Conservation (phyloP, 2,113 vertebrate genomes). For the Trichechus manatus region DNA sequence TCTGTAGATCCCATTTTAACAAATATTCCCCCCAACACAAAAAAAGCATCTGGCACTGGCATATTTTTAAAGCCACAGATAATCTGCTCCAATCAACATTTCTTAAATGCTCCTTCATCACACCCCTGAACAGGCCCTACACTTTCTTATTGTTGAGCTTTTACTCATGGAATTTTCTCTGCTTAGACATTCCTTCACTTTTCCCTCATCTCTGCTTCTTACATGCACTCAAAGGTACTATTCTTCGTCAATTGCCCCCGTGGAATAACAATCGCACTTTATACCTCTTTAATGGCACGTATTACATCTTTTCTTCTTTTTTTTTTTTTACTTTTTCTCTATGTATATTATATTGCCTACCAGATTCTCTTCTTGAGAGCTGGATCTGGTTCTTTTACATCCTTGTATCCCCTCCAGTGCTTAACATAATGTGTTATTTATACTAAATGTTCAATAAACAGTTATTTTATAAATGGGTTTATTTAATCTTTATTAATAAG, state of each 20-base stretch:
- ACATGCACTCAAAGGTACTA: not conserved
- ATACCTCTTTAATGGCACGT: conserved; percentile 1
- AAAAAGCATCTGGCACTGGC: not conserved
- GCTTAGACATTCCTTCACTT: not conserved
- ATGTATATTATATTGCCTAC: conserved; percentile 3
- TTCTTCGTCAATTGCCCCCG: not conserved
- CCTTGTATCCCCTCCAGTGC: not conserved
- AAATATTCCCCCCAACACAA: not conserved
- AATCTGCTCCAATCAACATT: conserved; percentile 40
- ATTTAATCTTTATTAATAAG: conserved; percentile 60
- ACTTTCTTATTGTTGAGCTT: conserved; percentile 30
- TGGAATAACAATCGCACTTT: not conserved
- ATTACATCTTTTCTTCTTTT: not conserved
- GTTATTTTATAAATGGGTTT: conserved; percentile 55
- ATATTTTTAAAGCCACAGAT: conserved; percentile 53
- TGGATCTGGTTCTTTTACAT: not conserved
- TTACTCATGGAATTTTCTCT: conserved; percentile 31
- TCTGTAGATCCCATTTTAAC: conserved; percentile 18
- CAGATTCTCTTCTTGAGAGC: conserved; percentile 4
- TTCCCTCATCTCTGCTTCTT: conserved; percentile 22
- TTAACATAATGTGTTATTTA: conserved; percentile 44
- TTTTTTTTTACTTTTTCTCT: conserved; percentile 58
- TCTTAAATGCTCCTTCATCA: conserved; percentile 17
- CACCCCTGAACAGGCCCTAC: not conserved
- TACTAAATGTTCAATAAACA: conserved; percentile 59